These are phyloP conservation scores for Tinea trinotella DNA, from an alignment of 2,888 invertebrate genomes.

Conservation along the genomic window DNA sequence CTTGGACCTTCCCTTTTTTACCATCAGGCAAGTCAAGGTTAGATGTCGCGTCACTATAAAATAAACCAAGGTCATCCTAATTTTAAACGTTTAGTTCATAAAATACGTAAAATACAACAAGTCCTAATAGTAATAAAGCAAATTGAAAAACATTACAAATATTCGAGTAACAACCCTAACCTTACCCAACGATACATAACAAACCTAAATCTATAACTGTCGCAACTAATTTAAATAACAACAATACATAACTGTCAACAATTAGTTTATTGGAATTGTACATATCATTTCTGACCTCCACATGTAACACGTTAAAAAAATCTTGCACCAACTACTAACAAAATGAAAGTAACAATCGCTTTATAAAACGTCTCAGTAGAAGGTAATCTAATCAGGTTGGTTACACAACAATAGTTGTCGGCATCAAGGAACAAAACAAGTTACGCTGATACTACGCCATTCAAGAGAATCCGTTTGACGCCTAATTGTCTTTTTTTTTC, in stretches of 20 bases:
- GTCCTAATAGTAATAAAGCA: no score
- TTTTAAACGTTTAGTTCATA: no score
- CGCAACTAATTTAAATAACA: neutral
- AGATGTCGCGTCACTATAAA: no score
- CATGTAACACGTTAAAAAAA: neutral
- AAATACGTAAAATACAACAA: no score
- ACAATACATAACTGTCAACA: neutral
- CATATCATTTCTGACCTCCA: slow-evolving; percentile 6
- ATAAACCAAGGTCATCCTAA: no score
- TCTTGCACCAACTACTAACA: slow-evolving; percentile 27
- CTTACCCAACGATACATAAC: no score
- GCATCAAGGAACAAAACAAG: slow-evolving; percentile 21
- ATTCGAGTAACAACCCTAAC: no score
- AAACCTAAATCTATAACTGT: no score
- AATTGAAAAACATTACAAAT: no score
- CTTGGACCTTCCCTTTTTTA: no score
- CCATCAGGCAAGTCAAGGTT: no score
- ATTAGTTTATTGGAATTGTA: neutral
- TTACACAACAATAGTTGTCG: slow-evolving; percentile 47
- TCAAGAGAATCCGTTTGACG: neutral
- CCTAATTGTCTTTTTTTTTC: neutral
- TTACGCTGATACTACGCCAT: slow-evolving; percentile 7
- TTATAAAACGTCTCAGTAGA: slow-evolving; percentile 55
- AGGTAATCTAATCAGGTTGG: slow-evolving; percentile 51
- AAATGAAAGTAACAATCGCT: slow-evolving; percentile 65